Percentiles rank a stretch among this genome's conserved stretches.
These are phyloP conservation scores for Aphelenchoides besseyi DNA, from an alignment of 1,140 invertebrate genomes.

Conservation along the genomic window DNA sequence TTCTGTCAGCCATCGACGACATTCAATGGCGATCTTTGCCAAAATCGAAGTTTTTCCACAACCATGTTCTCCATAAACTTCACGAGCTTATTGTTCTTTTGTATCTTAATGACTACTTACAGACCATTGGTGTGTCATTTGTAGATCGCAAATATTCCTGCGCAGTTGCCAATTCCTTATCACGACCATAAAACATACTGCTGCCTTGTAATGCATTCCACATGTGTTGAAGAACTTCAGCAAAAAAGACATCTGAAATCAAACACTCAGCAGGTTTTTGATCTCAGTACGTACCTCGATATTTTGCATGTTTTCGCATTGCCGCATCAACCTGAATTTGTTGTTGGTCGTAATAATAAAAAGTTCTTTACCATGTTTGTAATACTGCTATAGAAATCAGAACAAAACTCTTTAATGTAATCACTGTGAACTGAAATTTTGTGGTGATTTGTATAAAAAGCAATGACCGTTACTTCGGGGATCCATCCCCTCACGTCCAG, in stretches of 20 bases:
- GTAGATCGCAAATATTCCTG: slow-evolving; percentile 78
- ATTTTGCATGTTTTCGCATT: slow-evolving; percentile 89
- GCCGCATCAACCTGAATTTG: slow-evolving; percentile 77
- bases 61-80: slow-evolving; percentile 88
- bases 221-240: slow-evolving; percentile 90
- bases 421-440: slow-evolving; percentile 83
- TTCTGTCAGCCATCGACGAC: slow-evolving; percentile 46
- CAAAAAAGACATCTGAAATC: slow-evolving; percentile 87
- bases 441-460: not conserved
- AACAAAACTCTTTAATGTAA: slow-evolving; percentile 89
- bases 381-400: slow-evolving; percentile 89
- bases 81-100: slow-evolving; percentile 73
- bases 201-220: slow-evolving; percentile 93
- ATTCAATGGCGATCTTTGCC: slow-evolving; percentile 81
- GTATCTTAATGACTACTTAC: slow-evolving; percentile 22
- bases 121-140: slow-evolving; percentile 62
- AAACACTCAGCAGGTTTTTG: slow-evolving; percentile 93
- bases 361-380: slow-evolving; percentile 69
- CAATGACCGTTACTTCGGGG: slow-evolving; percentile 9
- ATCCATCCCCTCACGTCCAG: slow-evolving; percentile 83
- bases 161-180: slow-evolving; percentile 78
- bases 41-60: slow-evolving; percentile 94
- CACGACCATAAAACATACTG: slow-evolving; percentile 83
- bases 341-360: not conserved
- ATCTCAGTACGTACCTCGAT: slow-evolving; percentile 86